Conservation (phyloP, 2,888 invertebrate species). For the Oxyscelio sp. region DNA sequence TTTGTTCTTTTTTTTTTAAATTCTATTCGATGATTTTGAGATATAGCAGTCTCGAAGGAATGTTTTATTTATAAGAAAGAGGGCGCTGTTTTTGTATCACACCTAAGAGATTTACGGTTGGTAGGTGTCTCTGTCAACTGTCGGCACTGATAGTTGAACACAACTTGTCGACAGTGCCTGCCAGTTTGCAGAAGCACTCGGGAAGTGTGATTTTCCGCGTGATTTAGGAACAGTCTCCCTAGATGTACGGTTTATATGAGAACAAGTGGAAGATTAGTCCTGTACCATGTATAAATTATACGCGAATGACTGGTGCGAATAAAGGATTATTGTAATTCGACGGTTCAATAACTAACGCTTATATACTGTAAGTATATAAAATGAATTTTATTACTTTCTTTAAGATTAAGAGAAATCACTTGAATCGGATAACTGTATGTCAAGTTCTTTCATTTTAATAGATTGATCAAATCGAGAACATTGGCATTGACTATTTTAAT, state of each 20-base stretch:
- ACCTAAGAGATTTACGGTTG: too few relatives aligned
- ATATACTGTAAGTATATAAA: slow-evolving; percentile 17
- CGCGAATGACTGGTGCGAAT: slow-evolving; percentile 32
- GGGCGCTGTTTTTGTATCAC: too few relatives aligned
- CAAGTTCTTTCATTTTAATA: slow-evolving; percentile 17
- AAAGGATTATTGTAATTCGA: slow-evolving; percentile 32
- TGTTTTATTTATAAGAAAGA: background rate
- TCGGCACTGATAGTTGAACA: too few relatives aligned
- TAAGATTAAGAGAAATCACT: slow-evolving; percentile 16
- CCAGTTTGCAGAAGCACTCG: too few relatives aligned
- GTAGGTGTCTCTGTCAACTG: too few relatives aligned
- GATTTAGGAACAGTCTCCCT: too few relatives aligned
- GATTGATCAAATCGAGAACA: slow-evolving; percentile 10
- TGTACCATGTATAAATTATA: slow-evolving; percentile 36
- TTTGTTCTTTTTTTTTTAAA: slow-evolving; percentile 19
- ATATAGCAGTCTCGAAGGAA: background rate
- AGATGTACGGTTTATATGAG: background rate
- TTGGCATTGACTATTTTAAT: slow-evolving; percentile 27
- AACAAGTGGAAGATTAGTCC: slow-evolving; percentile 34
- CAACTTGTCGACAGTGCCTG: too few relatives aligned
- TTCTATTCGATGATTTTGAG: background rate
- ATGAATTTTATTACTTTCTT: background rate
- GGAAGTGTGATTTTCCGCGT: too few relatives aligned
- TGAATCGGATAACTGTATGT: slow-evolving; percentile 7
- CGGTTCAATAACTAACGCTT: background rate